These are phyloP conservation scores for Merops nubicus DNA, from an alignment of 2,113 vertebrate genomes.

Conservation along the genomic window DNA sequence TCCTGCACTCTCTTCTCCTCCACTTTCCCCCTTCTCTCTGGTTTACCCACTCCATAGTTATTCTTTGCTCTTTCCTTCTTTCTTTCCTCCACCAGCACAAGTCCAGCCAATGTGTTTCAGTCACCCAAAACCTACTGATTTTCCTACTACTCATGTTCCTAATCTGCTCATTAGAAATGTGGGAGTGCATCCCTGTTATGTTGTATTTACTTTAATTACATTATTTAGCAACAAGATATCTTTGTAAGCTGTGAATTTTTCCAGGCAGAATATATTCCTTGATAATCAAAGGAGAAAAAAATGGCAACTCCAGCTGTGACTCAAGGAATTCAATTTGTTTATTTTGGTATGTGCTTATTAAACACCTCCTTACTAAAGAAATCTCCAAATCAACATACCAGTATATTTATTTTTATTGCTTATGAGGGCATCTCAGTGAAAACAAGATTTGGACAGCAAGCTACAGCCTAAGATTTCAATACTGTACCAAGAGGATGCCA, in stretches of 20 bases:
- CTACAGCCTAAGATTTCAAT: not conserved
- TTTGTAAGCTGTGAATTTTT: not conserved
- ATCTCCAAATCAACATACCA: not conserved
- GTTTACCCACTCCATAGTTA: fast-evolving
- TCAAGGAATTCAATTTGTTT: not conserved
- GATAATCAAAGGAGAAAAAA: not conserved
- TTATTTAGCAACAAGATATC: constrained; percentile 18
- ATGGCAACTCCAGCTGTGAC: not conserved
- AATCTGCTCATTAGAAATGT: not conserved
- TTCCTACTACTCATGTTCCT: too few relatives aligned
- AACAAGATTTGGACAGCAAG: not conserved
- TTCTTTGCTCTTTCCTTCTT: not conserved
- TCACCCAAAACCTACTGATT: not conserved
- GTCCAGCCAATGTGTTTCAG: not conserved
- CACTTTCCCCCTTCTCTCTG: not conserved
- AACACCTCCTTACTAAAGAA: not conserved
- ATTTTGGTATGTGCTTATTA: not conserved
- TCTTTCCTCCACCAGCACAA: not conserved
- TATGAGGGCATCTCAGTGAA: fast-evolving
- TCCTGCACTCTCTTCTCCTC: not conserved
- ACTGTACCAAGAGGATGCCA: not conserved
- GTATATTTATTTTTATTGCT: not conserved
- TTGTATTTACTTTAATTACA: not conserved
- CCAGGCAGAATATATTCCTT: not conserved
- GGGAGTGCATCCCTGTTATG: not conserved